Conservation (phyloP, 2,113 vertebrate species). For the Puffinus mauretanicus region DNA sequence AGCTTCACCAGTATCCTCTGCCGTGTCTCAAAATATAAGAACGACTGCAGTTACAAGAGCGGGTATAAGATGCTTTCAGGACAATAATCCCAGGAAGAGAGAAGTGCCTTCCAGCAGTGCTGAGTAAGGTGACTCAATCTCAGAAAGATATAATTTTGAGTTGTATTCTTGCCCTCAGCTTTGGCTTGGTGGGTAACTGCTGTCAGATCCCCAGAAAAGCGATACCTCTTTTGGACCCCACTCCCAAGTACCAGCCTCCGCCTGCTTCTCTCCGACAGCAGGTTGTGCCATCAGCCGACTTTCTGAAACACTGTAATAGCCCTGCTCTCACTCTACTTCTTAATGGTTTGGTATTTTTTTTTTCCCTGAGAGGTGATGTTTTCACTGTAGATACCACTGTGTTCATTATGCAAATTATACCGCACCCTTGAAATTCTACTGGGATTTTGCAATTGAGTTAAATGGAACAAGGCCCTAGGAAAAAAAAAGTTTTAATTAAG, state of each 20-base stretch:
- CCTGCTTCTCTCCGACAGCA: not conserved
- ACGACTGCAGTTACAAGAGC: not conserved
- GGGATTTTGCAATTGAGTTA: conserved; percentile 8
- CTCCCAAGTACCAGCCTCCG: not conserved
- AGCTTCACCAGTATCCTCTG: not conserved
- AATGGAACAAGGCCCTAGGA: not conserved
- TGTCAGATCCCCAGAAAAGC: not conserved
- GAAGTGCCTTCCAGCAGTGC: not conserved
- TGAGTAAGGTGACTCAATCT: not conserved
- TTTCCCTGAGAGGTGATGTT: not conserved
- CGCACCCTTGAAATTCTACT: not conserved
- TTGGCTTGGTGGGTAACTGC: not conserved
- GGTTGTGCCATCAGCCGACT: not conserved
- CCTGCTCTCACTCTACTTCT: not conserved
- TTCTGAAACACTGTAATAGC: not conserved
- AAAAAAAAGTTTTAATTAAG: not conserved
- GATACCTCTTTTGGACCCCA: not conserved
- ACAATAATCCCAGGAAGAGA: not conserved
- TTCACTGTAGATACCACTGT: not conserved
- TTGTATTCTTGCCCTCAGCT: not conserved
- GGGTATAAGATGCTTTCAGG: not conserved
- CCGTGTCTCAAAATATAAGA: not conserved
- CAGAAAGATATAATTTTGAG: not conserved
- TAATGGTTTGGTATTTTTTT: fast-evolving
- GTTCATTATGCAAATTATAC: not conserved